Conservation (phyloP, 1,140 invertebrate genomes). For the Schlechtendalia chinensis region DNA sequence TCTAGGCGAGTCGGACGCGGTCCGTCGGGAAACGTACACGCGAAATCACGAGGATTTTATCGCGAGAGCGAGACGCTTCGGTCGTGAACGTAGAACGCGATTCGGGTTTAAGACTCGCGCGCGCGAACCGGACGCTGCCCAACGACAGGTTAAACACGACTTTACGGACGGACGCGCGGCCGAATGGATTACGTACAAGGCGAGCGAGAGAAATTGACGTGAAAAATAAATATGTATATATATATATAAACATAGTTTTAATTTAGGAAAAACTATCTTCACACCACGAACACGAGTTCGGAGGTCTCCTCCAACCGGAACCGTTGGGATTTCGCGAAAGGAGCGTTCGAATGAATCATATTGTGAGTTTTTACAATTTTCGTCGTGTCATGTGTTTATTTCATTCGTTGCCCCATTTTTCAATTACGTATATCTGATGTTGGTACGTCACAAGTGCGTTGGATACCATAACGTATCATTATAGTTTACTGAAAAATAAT, state of each 20-base stretch:
- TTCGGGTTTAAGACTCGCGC: no score
- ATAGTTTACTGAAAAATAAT: no score
- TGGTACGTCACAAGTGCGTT: no score
- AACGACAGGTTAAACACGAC: no score
- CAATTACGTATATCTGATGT: no score
- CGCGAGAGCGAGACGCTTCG: neutral
- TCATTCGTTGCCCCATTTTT: no score
- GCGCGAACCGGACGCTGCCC: no score
- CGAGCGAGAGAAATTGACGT: neutral
- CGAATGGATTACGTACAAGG: neutral
- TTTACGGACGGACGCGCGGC: neutral
- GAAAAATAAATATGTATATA: neutral
- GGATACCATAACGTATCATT: no score
- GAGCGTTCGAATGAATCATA: conserved; percentile 9
- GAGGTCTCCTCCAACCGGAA: no score
- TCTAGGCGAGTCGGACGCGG: neutral
- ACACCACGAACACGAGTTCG: no score
- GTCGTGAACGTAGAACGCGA: neutral
- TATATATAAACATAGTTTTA: no score
- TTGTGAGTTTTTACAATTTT: neutral
- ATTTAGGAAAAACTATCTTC: neutral
- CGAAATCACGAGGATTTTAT: neutral
- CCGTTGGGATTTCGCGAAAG: neutral
- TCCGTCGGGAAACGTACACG: neutral
- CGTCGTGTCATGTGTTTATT: no score